Evolutionary conservation across 2,113 vertebrate species (phyloP).

Genomic region (Todiramphus chloris): DNA sequence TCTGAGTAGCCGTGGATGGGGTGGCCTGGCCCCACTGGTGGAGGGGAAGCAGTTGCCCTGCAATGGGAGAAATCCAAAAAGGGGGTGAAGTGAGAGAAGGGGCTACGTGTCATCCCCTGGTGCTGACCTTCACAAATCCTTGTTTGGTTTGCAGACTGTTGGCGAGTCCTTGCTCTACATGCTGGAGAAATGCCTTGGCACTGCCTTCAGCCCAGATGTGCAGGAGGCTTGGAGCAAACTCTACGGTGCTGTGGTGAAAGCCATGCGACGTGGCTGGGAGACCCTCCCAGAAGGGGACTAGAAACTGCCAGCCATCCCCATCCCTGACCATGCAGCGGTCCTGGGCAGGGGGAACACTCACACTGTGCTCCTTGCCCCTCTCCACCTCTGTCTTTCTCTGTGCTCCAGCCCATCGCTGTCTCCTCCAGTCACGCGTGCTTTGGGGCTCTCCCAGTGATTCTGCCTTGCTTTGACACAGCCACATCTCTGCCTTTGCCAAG

Average conservation of each 20-base stretch:
- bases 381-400: background rate
- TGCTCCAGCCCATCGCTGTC: background rate
- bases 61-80: background rate
- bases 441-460: background rate
- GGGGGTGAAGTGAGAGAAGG: background rate
- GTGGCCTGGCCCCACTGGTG: background rate
- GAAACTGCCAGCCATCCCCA: background rate
- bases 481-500: background rate
- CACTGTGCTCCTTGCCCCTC: background rate
- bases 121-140: background rate
- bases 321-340: background rate
- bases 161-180: constrained; percentile 93
- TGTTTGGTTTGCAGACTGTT: constrained; percentile 80
- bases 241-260: constrained; percentile 85
- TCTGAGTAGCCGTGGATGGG: background rate
- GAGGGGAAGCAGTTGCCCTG: background rate
- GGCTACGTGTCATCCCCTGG: background rate
- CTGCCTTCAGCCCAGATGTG: constrained; percentile 82
- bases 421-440: background rate
- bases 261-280: constrained; percentile 88
- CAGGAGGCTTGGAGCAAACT: constrained; percentile 90
- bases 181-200: constrained; percentile 89
- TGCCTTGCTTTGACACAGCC: background rate
- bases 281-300: constrained; percentile 70
- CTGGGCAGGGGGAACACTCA: background rate